phyloP scores from a whole-genome alignment of 2,113 vertebrate species.

The Scophthalmus maximus region DNA sequence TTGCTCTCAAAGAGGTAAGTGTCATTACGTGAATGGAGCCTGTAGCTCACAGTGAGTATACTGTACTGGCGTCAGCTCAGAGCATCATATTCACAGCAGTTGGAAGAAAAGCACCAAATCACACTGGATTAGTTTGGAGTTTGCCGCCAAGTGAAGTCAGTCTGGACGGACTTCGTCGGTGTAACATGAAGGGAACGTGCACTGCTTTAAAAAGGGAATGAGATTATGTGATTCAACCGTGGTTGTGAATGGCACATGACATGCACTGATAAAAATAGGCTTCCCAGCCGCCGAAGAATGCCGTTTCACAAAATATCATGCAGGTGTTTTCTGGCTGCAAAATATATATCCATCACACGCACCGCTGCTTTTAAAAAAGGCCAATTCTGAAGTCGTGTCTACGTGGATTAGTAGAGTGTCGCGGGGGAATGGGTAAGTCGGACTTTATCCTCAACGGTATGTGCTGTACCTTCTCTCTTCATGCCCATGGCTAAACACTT shows the following conservation, averaged over 20 bases:
- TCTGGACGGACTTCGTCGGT: too few relatives aligned
- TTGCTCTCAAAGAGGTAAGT: too few relatives aligned
- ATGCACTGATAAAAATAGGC: not conserved
- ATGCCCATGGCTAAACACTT: conserved; percentile 99
- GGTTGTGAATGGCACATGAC: not conserved
- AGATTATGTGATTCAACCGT: not conserved
- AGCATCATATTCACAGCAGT: too few relatives aligned
- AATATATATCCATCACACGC: not conserved
- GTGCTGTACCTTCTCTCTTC: conserved; percentile 97
- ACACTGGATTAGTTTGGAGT: too few relatives aligned
- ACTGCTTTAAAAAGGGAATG: not conserved
- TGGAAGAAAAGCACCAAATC: too few relatives aligned
- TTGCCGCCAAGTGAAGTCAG: too few relatives aligned
- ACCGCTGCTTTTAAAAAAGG: not conserved
- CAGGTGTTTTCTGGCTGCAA: not conserved
- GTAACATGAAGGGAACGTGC: too few relatives aligned
- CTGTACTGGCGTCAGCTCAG: too few relatives aligned
- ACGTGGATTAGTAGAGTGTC: conserved; percentile 13
- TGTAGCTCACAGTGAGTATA: too few relatives aligned
- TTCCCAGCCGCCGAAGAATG: not conserved
- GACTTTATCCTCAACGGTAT: conserved; percentile 81
- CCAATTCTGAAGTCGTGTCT: conserved; percentile 1
- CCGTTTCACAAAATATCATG: not conserved
- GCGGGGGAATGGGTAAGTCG: conserved; percentile 40
- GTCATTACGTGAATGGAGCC: too few relatives aligned